Base-by-base conservation (phyloP, 2,113 vertebrate species). In the Canis aureus region DNA sequence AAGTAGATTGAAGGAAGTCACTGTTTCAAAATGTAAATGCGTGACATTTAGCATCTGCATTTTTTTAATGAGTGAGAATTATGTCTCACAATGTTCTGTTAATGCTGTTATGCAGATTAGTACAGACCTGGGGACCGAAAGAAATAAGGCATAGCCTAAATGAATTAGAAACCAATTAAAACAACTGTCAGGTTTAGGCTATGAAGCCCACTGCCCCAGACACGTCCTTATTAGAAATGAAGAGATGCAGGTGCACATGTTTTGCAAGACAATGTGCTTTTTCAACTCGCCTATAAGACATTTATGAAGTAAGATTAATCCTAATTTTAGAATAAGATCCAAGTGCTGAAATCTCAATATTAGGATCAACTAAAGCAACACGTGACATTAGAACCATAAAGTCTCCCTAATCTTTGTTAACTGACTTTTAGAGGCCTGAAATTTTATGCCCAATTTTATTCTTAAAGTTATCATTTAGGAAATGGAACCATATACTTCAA, bases 11-110 rank as follows among this genome's bases (percentile, higher is more conserved):
- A 94, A 97, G 53, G 27, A 97, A 97, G 94, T 97, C 92, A 96
- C 81, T 95, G n/a, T 85, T 97, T 97, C 92, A 96, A 95, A 96
- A 98, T 96, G 86, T 95, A 97, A 97, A 98, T 97, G 89, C 2
- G 1, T 98, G 94, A 97, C 94, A 97, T 97, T 98, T 97, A 95
- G 69, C 92, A 96, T 94, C 92, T 96, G 80, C 84, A 97, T 96
- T 96, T 97, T 92, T 97, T 97, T 96, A 95, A 97, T 92, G 94
- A 96, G 91, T 88, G 76, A 97, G 80, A 97, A 97, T 95, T 97
- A 95, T 97, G 84, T 95, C 97, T 95, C 78, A 79, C 83, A 94
- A 64, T 97, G 88, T 95, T 97, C 96, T 93, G 43, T 76, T 89
- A 96, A 74, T 95, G 78, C 19, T 82, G 43, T 86, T 97, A 91